phyloP scores from a whole-genome alignment of 1,140 invertebrate species.

The Holotrichia oblita region DNA sequence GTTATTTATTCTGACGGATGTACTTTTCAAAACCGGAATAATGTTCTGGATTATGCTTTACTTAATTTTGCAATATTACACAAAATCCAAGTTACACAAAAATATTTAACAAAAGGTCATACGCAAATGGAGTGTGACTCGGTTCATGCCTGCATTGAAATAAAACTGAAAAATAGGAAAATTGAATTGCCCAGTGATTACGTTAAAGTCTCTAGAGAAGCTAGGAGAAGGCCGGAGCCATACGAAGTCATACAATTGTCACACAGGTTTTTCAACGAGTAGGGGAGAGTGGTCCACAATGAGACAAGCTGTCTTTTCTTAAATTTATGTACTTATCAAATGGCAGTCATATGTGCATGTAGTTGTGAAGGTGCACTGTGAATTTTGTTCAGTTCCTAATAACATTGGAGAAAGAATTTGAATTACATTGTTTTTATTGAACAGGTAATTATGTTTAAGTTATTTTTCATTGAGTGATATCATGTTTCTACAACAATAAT shows the following conservation, averaged over 20 bases:
- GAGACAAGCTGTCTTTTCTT: too few relatives aligned
- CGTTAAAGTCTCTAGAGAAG: constrained; percentile 45
- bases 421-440: too few relatives aligned
- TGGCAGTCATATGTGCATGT: too few relatives aligned
- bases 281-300: too few relatives aligned
- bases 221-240: constrained; percentile 40
- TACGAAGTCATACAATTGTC: constrained; percentile 44
- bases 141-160: constrained; percentile 53
- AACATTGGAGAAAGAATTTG: too few relatives aligned
- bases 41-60: constrained; percentile 40
- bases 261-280: constrained; percentile 40
- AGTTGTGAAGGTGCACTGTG: too few relatives aligned
- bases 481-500: too few relatives aligned
- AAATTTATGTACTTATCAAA: too few relatives aligned
- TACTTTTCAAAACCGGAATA: constrained; percentile 39
- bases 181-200: constrained; percentile 49
- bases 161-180: constrained; percentile 46
- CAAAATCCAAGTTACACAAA: constrained; percentile 14
- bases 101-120: constrained; percentile 49
- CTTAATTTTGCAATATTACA: constrained; percentile 32
- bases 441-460: too few relatives aligned
- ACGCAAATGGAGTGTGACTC: constrained; percentile 57
- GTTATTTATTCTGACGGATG: constrained; percentile 25
- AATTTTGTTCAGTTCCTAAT: too few relatives aligned
- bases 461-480: too few relatives aligned